These are phyloP conservation scores for Lepidochrysops patricia DNA, from an alignment of 2,888 invertebrate genomes.

Conservation along the genomic window DNA sequence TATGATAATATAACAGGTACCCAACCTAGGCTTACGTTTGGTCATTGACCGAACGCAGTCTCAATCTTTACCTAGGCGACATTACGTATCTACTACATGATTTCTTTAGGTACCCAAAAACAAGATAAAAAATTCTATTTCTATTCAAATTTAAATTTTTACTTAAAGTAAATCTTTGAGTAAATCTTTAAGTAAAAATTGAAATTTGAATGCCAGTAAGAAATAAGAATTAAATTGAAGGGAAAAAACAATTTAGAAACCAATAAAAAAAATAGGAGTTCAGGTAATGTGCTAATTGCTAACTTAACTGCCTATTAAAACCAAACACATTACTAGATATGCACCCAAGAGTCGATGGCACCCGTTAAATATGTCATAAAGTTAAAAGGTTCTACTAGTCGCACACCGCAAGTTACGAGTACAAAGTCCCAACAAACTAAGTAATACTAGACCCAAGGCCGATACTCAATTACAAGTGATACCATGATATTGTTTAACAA, in stretches of 20 bases:
- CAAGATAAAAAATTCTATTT: no score
- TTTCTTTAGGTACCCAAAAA: background rate
- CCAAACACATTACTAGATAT: background rate
- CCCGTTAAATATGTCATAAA: background rate
- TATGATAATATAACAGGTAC: no score
- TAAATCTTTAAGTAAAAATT: no score
- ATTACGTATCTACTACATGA: background rate
- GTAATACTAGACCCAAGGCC: background rate
- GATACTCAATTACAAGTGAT: background rate
- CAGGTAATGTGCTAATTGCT: no score
- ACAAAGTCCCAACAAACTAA: constrained; percentile 1
- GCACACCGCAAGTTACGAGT: background rate
- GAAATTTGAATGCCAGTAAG: no score
- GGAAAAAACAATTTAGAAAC: no score
- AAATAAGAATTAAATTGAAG: no score
- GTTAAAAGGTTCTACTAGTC: background rate
- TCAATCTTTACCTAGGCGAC: no score
- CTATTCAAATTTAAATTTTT: no score
- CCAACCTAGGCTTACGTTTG: background rate
- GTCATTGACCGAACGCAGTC: background rate
- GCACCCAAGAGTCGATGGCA: background rate
- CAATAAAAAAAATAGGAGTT: no score
- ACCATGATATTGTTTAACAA: background rate
- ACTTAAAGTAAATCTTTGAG: no score
- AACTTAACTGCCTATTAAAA: no score